Percentiles rank a stretch among this genome's conserved stretches.
Conservation (phyloP, 2,797 vertebrate species). For the Syngnathus rostellatus region DNA sequence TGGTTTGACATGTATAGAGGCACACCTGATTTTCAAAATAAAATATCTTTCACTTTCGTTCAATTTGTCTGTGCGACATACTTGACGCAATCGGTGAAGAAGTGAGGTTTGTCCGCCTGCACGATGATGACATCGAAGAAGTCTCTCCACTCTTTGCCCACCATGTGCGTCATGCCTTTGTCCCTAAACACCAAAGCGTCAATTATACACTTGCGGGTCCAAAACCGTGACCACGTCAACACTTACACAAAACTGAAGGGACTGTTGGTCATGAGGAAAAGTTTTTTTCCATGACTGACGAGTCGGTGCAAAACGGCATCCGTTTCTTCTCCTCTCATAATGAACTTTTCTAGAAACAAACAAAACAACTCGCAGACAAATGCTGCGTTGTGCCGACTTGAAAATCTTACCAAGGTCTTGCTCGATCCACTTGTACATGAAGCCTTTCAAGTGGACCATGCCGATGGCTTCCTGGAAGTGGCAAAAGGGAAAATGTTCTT, state of each 20-base stretch:
- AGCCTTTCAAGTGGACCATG: slow-evolving; percentile 81
- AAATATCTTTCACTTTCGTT: too few species aligned
- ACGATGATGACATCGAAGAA: slow-evolving; percentile 81
- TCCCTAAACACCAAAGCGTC: slow-evolving; percentile 52
- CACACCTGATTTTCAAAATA: too few species aligned
- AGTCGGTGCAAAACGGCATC: slow-evolving; percentile 73
- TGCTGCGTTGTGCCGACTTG: neutral
- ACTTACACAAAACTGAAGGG: slow-evolving; percentile 85
- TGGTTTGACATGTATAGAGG: too few species aligned
- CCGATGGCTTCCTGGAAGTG: slow-evolving; percentile 73
- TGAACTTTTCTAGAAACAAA: slow-evolving; percentile 69
- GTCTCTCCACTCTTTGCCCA: slow-evolving; percentile 78
- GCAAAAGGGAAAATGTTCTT: neutral
- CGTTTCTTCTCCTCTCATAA: slow-evolving; percentile 74
- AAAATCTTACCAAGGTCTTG: slow-evolving; percentile 69
- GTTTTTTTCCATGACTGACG: slow-evolving; percentile 70
- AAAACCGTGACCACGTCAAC: neutral
- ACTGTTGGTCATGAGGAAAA: slow-evolving; percentile 84
- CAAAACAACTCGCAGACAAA: neutral
- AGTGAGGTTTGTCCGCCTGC: slow-evolving; percentile 81
- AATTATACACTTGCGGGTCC: neutral
- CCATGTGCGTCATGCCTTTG: slow-evolving; percentile 83
- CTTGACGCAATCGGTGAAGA: slow-evolving; percentile 83
- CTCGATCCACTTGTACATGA: slow-evolving; percentile 85
- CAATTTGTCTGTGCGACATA: slow-evolving; percentile 46